Base-by-base conservation (phyloP, 1,140 invertebrate genomes). In the Nasonia vitripennis region DNA sequence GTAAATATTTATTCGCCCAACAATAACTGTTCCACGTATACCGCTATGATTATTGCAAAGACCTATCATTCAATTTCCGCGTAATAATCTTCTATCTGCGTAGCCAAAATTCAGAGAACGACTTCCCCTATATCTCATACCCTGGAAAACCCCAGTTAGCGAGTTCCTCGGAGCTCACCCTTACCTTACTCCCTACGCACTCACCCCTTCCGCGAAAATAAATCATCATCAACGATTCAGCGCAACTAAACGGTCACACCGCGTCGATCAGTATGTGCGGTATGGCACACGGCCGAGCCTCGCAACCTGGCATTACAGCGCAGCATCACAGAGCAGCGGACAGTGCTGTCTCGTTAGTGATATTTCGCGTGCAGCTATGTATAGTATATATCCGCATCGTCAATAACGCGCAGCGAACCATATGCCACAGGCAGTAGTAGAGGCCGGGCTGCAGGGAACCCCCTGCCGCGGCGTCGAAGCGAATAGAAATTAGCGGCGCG, bases 401-500 rank as follows among this genome's bases (percentile, higher is more conserved):
- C 48, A 20, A 34, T 77, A 55, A 45, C 67, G 34, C 67, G 73
- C 79, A 70, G 68, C 45, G 17, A 17, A 71, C 80, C 79, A 74
- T 82, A 82, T 75, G 80, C 31, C 79, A 37, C n/a, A 17, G 37
- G 20, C 20, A 67, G 68, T 71, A 0, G 27, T 37, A 37, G 34
- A 37, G 34, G 34, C 34, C 5, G 5, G 2, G 34, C 4, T 37
- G 7, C 20, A 7, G 48, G 14, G 7, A n/a, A 51, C 75, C 62
- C 83, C 34, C 17, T 17, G 23, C 31, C 20, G 31, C n/a, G 10
- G 62, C 81, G 45, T 67, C 51, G 14, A n/a, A n/a, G 20, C 73
- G 74, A 78, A 83, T 83, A 83, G 80, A 83, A 82, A 86, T 86
- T 88, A 88, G 88, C 87, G 70, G 67, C 51, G 85, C 81, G 71